Evolutionary conservation across 2,888 invertebrate species (phyloP).

Genomic region (Pachliopta kotzebuea): DNA sequence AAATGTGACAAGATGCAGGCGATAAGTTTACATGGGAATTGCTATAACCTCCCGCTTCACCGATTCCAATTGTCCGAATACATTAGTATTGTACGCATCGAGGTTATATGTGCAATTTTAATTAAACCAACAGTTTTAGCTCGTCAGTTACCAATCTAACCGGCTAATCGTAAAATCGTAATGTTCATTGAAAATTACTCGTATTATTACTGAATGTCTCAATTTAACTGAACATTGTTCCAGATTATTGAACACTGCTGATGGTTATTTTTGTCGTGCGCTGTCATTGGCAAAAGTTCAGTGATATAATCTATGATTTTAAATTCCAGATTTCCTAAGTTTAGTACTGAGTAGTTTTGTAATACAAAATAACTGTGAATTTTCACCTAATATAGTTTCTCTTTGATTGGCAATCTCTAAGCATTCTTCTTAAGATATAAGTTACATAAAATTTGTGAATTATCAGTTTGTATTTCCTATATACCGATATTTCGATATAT

Average conservation of each 20-base stretch:
- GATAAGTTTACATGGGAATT: constrained; percentile 26
- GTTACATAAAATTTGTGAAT: too few species aligned
- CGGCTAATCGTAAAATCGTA: constrained; percentile 6
- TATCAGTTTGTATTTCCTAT: not conserved
- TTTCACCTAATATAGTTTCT: too few species aligned
- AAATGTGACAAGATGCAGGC: constrained; percentile 17
- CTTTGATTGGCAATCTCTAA: too few species aligned
- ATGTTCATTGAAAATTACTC: constrained; percentile 5
- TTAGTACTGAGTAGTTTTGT: too few species aligned
- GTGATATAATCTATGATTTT: constrained; percentile 20
- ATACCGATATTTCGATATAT: not conserved
- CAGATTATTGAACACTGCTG: constrained; percentile 5
- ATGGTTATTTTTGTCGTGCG: constrained; percentile 5
- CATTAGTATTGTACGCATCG: constrained; percentile 17
- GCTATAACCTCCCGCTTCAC: constrained; percentile 7
- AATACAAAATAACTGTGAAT: too few species aligned
- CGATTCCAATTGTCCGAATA: constrained; percentile 14
- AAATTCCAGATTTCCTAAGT: not conserved
- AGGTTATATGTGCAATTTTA: constrained; percentile 25
- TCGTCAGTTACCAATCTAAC: constrained; percentile 10
- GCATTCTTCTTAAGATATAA: too few species aligned
- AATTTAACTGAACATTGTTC: not conserved
- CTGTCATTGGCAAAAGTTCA: constrained; percentile 12
- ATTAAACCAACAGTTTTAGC: constrained; percentile 17
- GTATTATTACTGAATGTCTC: not conserved